Conservation (phyloP, 2,113 vertebrate genomes). For the Notarius quadriscutis region DNA sequence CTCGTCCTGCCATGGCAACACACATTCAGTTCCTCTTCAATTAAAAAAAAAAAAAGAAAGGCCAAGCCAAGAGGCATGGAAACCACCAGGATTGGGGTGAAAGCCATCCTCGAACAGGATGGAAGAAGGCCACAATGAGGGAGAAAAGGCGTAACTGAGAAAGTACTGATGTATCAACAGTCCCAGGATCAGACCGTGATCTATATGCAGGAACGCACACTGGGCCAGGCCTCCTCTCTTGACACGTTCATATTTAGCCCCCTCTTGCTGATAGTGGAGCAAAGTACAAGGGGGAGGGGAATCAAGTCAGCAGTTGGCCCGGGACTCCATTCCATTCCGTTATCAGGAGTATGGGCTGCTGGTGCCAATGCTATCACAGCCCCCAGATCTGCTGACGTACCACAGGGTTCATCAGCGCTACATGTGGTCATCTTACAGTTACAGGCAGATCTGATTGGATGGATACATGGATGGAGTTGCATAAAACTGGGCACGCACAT, state of each 20-base stretch:
- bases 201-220: slow-evolving; percentile 30
- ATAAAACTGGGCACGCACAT: slow-evolving; percentile 3
- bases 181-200: slow-evolving; percentile 18
- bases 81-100: background rate
- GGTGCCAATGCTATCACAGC: slow-evolving; percentile 20
- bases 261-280: slow-evolving; percentile 30
- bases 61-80: background rate
- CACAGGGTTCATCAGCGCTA: slow-evolving; percentile 22
- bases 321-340: background rate
- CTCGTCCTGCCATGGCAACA: slow-evolving; percentile 29
- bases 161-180: slow-evolving; percentile 12
- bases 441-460: slow-evolving; percentile 29
- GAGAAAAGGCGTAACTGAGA: background rate
- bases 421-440: slow-evolving; percentile 42
- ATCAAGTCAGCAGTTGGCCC: slow-evolving; percentile 14
- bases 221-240: slow-evolving; percentile 30
- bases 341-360: slow-evolving; percentile 30
- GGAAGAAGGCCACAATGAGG: background rate
- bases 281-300: background rate
- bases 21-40: slow-evolving; percentile 23
- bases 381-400: slow-evolving; percentile 40
- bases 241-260: slow-evolving; percentile 37
- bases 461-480: background rate
- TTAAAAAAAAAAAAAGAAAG: background rate
- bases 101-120: background rate